Evolutionary conservation across 2,113 vertebrate genomes (phyloP).

Genomic region (Holacanthus passer): DNA sequence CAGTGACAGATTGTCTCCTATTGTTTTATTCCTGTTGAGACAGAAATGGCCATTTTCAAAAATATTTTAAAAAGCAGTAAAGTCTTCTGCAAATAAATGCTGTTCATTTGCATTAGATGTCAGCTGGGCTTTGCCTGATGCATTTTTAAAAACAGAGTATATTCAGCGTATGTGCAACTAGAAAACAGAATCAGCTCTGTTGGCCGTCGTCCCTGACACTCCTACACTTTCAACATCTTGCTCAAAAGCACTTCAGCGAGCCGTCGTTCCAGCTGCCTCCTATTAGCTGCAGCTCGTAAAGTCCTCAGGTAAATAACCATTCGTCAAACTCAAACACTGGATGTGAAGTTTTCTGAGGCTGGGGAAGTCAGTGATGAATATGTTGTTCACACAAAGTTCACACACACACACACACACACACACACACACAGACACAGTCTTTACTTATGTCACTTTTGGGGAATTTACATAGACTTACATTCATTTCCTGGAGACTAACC

Average conservation of each 20-base stretch:
- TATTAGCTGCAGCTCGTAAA: neutral
- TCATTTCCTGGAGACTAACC: too few relatives aligned
- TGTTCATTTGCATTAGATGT: neutral
- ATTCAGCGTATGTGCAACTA: neutral
- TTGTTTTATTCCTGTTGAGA: too few relatives aligned
- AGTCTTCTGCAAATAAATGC: too few relatives aligned
- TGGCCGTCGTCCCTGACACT: neutral
- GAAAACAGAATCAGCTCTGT: neutral
- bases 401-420: neutral
- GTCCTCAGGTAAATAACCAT: neutral
- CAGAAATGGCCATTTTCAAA: neutral
- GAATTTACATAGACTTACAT: too few relatives aligned
- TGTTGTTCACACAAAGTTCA: neutral
- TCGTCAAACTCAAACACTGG: neutral
- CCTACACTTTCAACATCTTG: neutral
- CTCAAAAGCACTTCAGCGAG: neutral
- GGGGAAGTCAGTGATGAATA: constrained; percentile 6
- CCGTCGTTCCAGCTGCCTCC: too few relatives aligned
- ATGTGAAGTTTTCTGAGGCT: constrained; percentile 9
- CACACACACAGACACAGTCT: neutral
- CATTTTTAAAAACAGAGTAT: neutral
- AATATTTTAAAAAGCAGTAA: neutral
- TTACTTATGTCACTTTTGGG: too few relatives aligned
- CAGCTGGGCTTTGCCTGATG: neutral
- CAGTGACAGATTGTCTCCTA: neutral